Evolutionary conservation across 2,888 invertebrate species (phyloP), one percentile per base, ranked within the genome.

Genomic region (Cynaeus angustus): DNA sequence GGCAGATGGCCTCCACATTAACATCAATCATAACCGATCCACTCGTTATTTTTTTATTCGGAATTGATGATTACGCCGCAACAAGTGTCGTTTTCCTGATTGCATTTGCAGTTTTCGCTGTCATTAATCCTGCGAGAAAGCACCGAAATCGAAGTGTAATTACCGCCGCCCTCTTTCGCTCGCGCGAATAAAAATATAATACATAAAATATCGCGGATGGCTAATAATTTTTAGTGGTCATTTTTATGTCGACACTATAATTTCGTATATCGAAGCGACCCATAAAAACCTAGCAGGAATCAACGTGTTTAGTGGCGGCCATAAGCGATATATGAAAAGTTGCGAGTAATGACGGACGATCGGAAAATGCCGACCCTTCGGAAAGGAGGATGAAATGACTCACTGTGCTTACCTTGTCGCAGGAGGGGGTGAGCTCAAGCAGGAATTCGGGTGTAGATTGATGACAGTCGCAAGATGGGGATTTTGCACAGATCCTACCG

Each of bases 201-300:
- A 4, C 14, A 58, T 56, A 14, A 43, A 45, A 52, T 14, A 13
- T 13, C 38, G 9, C 45, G 28, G 10, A 30, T 16, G 21, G 61
- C 65, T 64, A 68, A 66, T 71, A 65, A 71, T 68, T 71, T 71
- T 71, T 71, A 71, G 61, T 66, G 71, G 66, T 48, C 68, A 71
- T 66, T 71, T 71, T 71, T 71, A 71, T 41, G 59, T 56, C 71
- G 68, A 13, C 71, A 68, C 71, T 56, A 68, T 71, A 71, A 68
- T 71, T 68, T 61, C 55, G 65, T 41, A 67, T 68, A 61, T 61
- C 70, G 69, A 66, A 62, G 21, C 66, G 59, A 37, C 28, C 58
- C 52, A 55, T 70, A 70, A 66, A 66, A 50, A 30, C 33, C 12
- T 45, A 45, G 53, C 62, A 53, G 58, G 43, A 70, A 70, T 70